These are phyloP conservation scores for Coleophora deauratella DNA, from an alignment of 2,888 invertebrate species.

Conservation along the genomic window DNA sequence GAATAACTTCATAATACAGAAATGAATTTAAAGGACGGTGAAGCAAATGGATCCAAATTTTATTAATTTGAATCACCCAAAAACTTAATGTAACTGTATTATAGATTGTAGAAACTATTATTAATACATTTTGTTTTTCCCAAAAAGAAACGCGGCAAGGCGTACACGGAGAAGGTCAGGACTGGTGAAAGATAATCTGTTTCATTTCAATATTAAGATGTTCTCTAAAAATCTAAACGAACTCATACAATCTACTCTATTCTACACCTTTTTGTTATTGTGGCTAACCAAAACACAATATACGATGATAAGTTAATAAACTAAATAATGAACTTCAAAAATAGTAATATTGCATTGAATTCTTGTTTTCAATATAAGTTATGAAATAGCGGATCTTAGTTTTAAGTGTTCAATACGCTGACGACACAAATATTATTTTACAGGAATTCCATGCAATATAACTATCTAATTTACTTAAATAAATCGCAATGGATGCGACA, in stretches of 20 bases:
- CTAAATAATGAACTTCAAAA: too few relatives aligned
- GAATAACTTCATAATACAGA: too few relatives aligned
- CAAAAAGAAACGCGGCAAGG: slow-evolving; percentile 81
- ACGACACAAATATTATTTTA: too few relatives aligned
- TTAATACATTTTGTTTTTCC: slow-evolving; percentile 53
- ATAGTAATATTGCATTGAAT: background rate
- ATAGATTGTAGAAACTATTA: slow-evolving; percentile 10
- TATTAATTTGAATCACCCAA: too few relatives aligned
- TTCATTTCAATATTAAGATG: slow-evolving; percentile 40
- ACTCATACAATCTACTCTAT: slow-evolving; percentile 31
- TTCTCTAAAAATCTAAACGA: slow-evolving; percentile 44
- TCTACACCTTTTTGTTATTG: slow-evolving; percentile 37
- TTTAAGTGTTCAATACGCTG: too few relatives aligned
- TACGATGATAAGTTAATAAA: background rate
- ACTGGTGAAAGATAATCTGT: slow-evolving; percentile 58
- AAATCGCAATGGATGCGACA: slow-evolving; percentile 24
- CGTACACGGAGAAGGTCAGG: slow-evolving; percentile 88
- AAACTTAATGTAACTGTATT: background rate
- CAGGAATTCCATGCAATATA: too few relatives aligned
- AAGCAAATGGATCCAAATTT: too few relatives aligned
- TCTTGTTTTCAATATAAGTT: background rate
- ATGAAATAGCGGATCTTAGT: too few relatives aligned
- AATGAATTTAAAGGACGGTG: too few relatives aligned
- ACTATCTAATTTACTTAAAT: background rate
- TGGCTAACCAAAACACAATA: slow-evolving; percentile 47